Conservation (phyloP, 2,888 invertebrate genomes). For the Acronicta aceris region DNA sequence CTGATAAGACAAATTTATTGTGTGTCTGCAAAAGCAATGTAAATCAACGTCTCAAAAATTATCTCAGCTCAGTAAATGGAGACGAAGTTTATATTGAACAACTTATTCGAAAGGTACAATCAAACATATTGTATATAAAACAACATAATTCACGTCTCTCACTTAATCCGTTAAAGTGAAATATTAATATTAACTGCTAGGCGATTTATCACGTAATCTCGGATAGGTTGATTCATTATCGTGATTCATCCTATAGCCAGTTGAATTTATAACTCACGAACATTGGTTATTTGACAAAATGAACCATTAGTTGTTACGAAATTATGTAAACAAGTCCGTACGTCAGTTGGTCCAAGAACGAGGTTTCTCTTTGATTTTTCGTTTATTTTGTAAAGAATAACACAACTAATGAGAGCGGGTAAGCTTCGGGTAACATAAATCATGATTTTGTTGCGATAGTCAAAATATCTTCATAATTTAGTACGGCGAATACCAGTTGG, state of each 20-base stretch:
- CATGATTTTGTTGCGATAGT: constrained; percentile 57
- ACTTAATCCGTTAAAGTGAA: constrained; percentile 78
- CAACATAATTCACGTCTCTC: constrained; percentile 70
- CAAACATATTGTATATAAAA: constrained; percentile 42
- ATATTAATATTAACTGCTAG: constrained; percentile 77
- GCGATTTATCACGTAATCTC: constrained; percentile 79
- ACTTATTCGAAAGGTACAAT: constrained; percentile 22
- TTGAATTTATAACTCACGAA: constrained; percentile 57
- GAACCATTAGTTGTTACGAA: constrained; percentile 78
- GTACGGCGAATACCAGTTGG: constrained; percentile 48
- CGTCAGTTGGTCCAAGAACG: constrained; percentile 59
- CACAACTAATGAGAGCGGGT: constrained; percentile 53
- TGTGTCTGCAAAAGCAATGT: not conserved
- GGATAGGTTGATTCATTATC: constrained; percentile 78
- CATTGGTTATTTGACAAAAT: constrained; percentile 77
- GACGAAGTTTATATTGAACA: constrained; percentile 9
- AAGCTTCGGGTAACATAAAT: constrained; percentile 49
- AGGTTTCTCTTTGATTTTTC: constrained; percentile 56
- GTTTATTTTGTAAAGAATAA: constrained; percentile 59
- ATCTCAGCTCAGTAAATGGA: not conserved
- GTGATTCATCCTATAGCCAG: constrained; percentile 73
- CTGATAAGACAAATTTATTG: not conserved
- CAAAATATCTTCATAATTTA: constrained; percentile 59
- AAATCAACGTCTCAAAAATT: constrained; percentile 1
- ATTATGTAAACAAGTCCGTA: constrained; percentile 76